Conservation (phyloP, 2,888 invertebrate genomes). For the Malacosoma neustria region DNA sequence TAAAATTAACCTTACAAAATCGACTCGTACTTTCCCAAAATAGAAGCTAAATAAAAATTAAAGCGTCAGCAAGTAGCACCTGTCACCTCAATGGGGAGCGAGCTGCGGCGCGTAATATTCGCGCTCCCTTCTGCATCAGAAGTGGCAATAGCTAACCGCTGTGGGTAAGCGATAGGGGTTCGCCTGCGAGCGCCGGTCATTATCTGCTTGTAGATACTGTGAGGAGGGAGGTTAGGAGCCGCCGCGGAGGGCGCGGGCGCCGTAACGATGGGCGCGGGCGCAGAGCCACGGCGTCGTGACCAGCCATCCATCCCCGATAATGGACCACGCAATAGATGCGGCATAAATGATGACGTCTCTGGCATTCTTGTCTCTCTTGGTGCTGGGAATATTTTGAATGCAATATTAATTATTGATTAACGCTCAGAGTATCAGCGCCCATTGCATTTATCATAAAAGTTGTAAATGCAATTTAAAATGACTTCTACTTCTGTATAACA, state of each 20-base stretch:
- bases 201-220: too few relatives aligned
- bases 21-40: constrained; percentile 13
- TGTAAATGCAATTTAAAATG: too few relatives aligned
- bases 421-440: too few relatives aligned
- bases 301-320: constrained; percentile 36
- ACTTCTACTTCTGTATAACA: too few relatives aligned
- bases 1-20: too few relatives aligned
- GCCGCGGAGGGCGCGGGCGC: constrained; percentile 22
- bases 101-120: constrained; percentile 39
- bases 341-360: constrained; percentile 30
- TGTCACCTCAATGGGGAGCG: constrained; percentile 64
- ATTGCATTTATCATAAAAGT: too few relatives aligned
- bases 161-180: constrained; percentile 36
- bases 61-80: constrained; percentile 39
- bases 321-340: constrained; percentile 35
- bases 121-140: constrained; percentile 27
- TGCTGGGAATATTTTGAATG: constrained; percentile 18
- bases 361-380: constrained; percentile 40
- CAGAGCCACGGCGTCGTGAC: constrained; percentile 46
- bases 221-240: too few relatives aligned
- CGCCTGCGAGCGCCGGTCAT: constrained; percentile 36
- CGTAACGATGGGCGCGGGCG: constrained; percentile 38
- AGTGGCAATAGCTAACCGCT: constrained; percentile 37
- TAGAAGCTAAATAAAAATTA: constrained; percentile 17
- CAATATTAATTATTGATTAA: too few relatives aligned